Evolutionary conservation across 64 coral and sea anemone genomes (phyloP).

Genomic region (Acropora yongei): DNA sequence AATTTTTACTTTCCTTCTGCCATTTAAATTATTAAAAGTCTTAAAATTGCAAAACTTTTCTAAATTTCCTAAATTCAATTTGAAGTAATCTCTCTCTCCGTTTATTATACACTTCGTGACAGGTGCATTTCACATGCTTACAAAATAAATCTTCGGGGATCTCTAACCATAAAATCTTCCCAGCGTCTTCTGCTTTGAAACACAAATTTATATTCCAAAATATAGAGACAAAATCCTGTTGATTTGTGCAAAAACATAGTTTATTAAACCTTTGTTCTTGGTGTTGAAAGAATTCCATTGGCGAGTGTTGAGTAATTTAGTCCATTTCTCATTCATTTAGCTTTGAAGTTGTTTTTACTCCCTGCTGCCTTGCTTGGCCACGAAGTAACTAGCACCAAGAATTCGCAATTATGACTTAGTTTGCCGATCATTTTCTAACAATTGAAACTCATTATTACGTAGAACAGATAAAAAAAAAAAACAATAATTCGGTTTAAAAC

Average conservation of each 20-base stretch:
- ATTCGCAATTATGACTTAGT: neutral
- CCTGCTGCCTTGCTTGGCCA: neutral
- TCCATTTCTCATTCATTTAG: neutral
- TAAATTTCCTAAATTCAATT: neutral
- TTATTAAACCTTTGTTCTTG: neutral
- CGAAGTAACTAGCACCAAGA: neutral
- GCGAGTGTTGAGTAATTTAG: neutral
- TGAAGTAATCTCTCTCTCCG: neutral
- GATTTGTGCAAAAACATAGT: neutral
- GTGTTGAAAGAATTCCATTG: neutral
- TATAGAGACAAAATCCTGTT: too few relatives aligned
- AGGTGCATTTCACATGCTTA: neutral
- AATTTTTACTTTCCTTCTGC: slow-evolving; percentile 2
- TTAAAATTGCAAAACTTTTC: neutral
- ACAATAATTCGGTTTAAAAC: neutral
- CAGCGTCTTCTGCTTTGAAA: neutral
- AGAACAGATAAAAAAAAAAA: neutral
- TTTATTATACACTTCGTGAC: neutral
- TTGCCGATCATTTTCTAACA: neutral
- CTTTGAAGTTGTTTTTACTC: neutral
- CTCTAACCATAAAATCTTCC: neutral
- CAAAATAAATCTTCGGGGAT: neutral
- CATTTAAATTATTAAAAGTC: neutral
- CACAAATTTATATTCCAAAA: neutral
- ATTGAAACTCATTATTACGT: neutral